These are phyloP conservation scores for Bimastos eiseni DNA, from an alignment of 2,888 invertebrate species.

Conservation along the genomic window DNA sequence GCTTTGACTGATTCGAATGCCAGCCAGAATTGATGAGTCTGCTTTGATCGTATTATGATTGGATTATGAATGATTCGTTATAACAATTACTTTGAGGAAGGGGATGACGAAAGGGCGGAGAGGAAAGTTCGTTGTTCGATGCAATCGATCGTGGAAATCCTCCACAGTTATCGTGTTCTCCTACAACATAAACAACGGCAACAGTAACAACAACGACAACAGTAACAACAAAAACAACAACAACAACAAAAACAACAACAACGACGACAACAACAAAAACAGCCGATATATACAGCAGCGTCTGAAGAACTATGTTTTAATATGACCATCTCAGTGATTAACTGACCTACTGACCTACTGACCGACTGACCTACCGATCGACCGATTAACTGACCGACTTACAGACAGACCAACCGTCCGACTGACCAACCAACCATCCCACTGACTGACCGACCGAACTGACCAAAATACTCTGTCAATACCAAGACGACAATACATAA, in stretches of 20 bases:
- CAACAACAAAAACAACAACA: background rate
- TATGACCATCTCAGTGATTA: background rate
- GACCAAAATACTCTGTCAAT: background rate
- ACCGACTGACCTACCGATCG: too few species aligned
- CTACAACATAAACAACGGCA: background rate
- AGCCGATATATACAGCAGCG: background rate
- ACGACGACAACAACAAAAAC: background rate
- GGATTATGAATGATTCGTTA: background rate
- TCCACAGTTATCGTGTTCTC: constrained; percentile 17
- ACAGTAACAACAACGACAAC: background rate
- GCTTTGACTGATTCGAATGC: too few species aligned
- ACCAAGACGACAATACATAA: too few species aligned
- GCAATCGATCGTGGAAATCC: constrained; percentile 27
- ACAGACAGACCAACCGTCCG: too few species aligned
- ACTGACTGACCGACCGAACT: too few species aligned
- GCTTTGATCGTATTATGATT: too few species aligned
- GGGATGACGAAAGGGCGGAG: constrained; percentile 28
- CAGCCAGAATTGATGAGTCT: too few species aligned
- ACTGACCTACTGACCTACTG: too few species aligned
- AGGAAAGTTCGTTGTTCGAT: constrained; percentile 28
- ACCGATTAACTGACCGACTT: too few species aligned
- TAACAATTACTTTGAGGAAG: constrained; percentile 22
- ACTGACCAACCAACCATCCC: too few species aligned
- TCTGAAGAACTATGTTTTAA: background rate
- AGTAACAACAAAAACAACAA: background rate